A percentile compares a stretch with the other conserved stretches of the same genome.
Conservation (phyloP, 2,113 vertebrate species). For the Megatriorchis doriae region DNA sequence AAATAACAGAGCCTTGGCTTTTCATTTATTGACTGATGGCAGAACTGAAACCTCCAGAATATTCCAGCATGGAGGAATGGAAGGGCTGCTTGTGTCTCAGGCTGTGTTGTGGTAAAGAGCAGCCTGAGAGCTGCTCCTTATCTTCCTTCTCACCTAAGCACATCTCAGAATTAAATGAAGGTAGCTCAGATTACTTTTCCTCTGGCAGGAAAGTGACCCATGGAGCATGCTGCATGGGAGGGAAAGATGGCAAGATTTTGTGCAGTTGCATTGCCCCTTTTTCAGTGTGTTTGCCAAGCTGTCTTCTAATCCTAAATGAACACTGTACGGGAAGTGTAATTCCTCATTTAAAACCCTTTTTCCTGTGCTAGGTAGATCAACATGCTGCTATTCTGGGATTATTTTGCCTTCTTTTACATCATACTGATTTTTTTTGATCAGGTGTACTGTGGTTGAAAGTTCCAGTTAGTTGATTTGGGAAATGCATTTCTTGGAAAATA, state of each 20-base stretch:
- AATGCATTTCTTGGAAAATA: neutral
- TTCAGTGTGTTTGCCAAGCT: neutral
- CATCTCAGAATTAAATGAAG: neutral
- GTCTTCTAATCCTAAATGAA: neutral
- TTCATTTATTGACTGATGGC: neutral
- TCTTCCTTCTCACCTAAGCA: neutral
- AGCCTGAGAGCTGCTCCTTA: neutral
- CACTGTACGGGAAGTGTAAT: neutral
- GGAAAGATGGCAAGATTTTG: neutral
- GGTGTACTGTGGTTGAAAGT: neutral
- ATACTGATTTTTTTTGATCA: neutral
- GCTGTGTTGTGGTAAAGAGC: neutral
- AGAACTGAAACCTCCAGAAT: neutral
- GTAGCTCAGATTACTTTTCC: neutral
- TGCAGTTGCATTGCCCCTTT: neutral
- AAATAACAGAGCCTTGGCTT: neutral
- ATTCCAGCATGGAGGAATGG: neutral
- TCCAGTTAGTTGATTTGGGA: neutral
- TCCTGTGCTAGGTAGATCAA: neutral
- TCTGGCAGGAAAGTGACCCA: neutral
- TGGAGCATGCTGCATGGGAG: neutral
- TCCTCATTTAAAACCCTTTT: neutral
- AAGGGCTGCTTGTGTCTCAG: neutral
- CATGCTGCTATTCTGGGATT: neutral
- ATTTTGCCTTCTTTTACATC: neutral